Conservation (phyloP, 2,797 vertebrate species). For the Epinephelus malabaricus region DNA sequence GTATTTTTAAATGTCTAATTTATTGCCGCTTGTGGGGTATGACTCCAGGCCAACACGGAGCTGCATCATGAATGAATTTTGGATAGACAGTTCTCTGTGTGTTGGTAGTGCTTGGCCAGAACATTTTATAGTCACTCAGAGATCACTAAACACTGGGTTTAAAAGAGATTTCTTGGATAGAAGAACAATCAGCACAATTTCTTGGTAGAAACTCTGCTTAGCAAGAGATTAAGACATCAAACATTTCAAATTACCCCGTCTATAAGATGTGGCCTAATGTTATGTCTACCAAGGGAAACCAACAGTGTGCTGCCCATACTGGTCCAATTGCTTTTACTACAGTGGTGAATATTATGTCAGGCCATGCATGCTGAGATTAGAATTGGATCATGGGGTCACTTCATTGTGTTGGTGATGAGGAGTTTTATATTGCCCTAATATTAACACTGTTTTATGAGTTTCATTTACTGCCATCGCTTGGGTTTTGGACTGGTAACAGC, state of each 20-base stretch:
- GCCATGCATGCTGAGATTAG: background rate
- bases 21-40: background rate
- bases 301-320: background rate
- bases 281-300: background rate
- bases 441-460: conserved; percentile 13
- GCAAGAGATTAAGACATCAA: background rate
- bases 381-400: background rate
- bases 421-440: background rate
- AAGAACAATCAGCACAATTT: background rate
- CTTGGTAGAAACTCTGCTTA: background rate
- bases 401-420: background rate
- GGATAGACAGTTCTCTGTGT: background rate
- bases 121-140: background rate
- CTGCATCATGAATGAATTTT: conserved; percentile 5
- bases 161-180: background rate
- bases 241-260: background rate
- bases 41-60: conserved; percentile 21
- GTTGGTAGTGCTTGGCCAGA: background rate
- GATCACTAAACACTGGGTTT: background rate
- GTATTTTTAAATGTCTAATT: no score
- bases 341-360: background rate
- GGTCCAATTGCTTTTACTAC: background rate
- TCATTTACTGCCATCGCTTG: background rate
- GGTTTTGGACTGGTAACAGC: conserved; percentile 19
- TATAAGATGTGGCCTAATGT: background rate